Evolutionary conservation across 2,797 vertebrate genomes (phyloP).

Genomic region (Phalanger gymnotis): DNA sequence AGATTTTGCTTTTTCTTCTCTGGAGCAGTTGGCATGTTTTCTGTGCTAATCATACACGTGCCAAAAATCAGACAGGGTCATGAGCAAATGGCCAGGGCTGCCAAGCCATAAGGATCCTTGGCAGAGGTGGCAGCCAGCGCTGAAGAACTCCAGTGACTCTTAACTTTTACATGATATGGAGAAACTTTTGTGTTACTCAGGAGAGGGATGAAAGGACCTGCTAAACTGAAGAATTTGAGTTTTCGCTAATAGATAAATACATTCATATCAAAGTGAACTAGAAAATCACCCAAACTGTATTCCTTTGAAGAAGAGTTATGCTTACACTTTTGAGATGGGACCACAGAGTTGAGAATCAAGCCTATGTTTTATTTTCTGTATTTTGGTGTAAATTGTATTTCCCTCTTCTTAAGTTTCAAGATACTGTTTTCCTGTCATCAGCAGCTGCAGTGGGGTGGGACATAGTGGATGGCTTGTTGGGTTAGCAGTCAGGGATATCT

Average conservation of each 20-base stretch:
- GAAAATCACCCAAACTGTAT: neutral
- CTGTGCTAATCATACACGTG: conserved; percentile 66
- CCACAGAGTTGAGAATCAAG: neutral
- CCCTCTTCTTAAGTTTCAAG: neutral
- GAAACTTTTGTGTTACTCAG: conserved; percentile 68
- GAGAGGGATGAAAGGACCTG: conserved; percentile 45
- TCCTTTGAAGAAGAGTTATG: conserved; percentile 9
- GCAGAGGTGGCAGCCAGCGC: conserved; percentile 50
- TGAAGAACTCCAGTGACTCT: conserved; percentile 43
- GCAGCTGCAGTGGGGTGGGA: neutral
- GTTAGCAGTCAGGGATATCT: neutral
- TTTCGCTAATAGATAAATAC: conserved; percentile 37
- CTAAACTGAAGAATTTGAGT: conserved; percentile 69
- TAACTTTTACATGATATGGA: conserved; percentile 56
- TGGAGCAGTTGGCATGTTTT: conserved; percentile 63
- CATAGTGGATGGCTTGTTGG: neutral
- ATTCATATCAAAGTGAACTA: conserved; percentile 15
- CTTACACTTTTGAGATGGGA: neutral
- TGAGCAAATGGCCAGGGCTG: conserved; percentile 74
- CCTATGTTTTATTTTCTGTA: neutral
- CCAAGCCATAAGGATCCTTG: conserved; percentile 71
- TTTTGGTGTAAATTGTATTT: neutral
- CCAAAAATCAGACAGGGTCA: conserved; percentile 74
- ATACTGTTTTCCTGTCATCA: neutral
- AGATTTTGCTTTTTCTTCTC: conserved; percentile 49